Evolutionary conservation across 2,797 vertebrate species (phyloP).

Genomic region (Gadopsis bispinosus): DNA sequence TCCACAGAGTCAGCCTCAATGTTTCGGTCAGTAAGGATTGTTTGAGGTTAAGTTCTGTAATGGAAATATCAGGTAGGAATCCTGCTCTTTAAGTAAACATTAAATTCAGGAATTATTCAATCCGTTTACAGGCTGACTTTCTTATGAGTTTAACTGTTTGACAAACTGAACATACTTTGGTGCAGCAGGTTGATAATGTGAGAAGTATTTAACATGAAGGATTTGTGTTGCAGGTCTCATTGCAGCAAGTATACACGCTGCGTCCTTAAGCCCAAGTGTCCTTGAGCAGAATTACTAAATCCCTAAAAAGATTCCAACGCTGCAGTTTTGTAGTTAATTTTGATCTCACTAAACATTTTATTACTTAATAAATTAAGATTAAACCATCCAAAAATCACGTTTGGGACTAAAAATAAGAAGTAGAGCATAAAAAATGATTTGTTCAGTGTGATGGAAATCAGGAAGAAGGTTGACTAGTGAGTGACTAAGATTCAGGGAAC

Average conservation of each 20-base stretch:
- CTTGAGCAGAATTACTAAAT: neutral
- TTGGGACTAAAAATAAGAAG: neutral
- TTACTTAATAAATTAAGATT: too few species aligned
- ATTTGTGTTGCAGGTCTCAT: neutral
- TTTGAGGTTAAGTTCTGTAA: neutral
- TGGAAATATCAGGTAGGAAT: neutral
- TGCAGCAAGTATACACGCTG: neutral
- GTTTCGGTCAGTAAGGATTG: neutral
- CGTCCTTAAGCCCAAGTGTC: neutral
- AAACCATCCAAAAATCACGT: neutral
- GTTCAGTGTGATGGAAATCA: too few species aligned
- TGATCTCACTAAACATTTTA: neutral
- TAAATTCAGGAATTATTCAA: neutral
- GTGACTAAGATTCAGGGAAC: too few species aligned
- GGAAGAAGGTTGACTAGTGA: too few species aligned
- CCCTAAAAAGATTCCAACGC: neutral
- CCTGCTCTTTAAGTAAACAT: neutral
- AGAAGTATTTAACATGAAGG: neutral
- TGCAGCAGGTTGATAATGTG: neutral
- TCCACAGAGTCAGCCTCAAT: neutral
- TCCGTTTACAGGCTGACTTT: neutral
- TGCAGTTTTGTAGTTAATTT: neutral
- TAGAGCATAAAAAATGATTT: neutral
- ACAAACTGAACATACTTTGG: neutral
- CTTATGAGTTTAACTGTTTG: neutral